Evolutionary conservation across 2,797 vertebrate species (phyloP).

Genomic region (Epinephelus coioides): DNA sequence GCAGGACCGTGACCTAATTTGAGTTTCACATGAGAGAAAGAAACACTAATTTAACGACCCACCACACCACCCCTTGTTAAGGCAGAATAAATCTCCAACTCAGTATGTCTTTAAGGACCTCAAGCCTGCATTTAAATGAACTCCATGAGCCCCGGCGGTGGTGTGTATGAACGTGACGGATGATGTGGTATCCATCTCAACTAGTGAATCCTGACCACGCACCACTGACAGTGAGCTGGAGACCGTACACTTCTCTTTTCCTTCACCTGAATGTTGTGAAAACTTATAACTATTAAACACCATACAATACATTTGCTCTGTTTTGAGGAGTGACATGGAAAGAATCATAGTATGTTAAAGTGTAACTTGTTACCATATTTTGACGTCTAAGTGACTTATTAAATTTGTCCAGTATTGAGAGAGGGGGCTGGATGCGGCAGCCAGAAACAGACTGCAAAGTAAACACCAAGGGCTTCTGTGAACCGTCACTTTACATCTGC

Average conservation of each 20-base stretch:
- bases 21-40: constrained; percentile 28
- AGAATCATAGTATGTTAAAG: no score
- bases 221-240: background rate
- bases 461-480: no score
- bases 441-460: no score
- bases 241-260: background rate
- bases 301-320: no score
- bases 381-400: no score
- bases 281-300: no score
- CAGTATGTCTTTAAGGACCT: constrained; percentile 8
- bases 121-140: constrained; percentile 5
- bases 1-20: constrained; percentile 36
- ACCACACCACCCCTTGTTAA: constrained; percentile 26
- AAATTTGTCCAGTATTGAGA: no score
- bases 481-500: no score
- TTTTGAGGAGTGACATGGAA: no score
- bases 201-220: background rate
- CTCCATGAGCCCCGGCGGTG: background rate
- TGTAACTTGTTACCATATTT: no score
- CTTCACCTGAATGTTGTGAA: background rate
- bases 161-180: background rate
- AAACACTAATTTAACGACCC: constrained; percentile 37
- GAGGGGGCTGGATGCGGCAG: no score
- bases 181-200: constrained; percentile 8
- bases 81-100: constrained; percentile 33